A percentile compares a stretch with the other conserved stretches of the same genome.
These are phyloP conservation scores for Drosophila diplacantha DNA, from an alignment of 2,888 invertebrate genomes.

Conservation along the genomic window DNA sequence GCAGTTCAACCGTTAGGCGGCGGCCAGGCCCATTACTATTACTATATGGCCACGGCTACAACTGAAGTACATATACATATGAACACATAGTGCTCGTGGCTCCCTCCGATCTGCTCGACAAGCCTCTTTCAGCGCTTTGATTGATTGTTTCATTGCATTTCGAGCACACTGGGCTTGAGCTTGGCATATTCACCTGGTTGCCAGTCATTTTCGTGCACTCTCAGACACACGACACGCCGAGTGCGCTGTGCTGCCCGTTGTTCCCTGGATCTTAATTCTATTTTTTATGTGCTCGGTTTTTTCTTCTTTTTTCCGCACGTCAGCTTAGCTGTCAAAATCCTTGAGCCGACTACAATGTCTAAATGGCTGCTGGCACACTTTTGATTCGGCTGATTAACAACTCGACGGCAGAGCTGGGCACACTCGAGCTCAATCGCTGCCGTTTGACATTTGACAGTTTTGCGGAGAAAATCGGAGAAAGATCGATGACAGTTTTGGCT, in stretches of 20 bases:
- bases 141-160: slow-evolving; percentile 71
- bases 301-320: slow-evolving; percentile 36
- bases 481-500: slow-evolving; percentile 45
- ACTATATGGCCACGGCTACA: slow-evolving; percentile 5
- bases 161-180: slow-evolving; percentile 49
- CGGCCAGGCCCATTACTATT: slow-evolving; percentile 20
- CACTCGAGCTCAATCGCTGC: slow-evolving; percentile 13
- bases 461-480: slow-evolving; percentile 29
- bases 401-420: slow-evolving; percentile 13
- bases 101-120: slow-evolving; percentile 38
- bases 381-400: slow-evolving; percentile 54
- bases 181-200: slow-evolving; percentile 62
- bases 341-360: slow-evolving; percentile 48
- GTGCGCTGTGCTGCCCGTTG: slow-evolving; percentile 3
- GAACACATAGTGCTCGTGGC: slow-evolving; percentile 7
- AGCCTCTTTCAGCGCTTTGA: slow-evolving; percentile 63
- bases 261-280: slow-evolving; percentile 23
- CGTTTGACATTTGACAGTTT: slow-evolving; percentile 54
- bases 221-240: slow-evolving; percentile 39
- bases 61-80: slow-evolving; percentile 1
- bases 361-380: slow-evolving; percentile 47
- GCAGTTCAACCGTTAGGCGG: slow-evolving; percentile 59
- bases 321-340: slow-evolving; percentile 51
- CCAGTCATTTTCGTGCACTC: slow-evolving; percentile 40
- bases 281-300: slow-evolving; percentile 1